phyloP scores from a whole-genome alignment of 1,140 invertebrate species.

The Drosophila pruinosa region DNA sequence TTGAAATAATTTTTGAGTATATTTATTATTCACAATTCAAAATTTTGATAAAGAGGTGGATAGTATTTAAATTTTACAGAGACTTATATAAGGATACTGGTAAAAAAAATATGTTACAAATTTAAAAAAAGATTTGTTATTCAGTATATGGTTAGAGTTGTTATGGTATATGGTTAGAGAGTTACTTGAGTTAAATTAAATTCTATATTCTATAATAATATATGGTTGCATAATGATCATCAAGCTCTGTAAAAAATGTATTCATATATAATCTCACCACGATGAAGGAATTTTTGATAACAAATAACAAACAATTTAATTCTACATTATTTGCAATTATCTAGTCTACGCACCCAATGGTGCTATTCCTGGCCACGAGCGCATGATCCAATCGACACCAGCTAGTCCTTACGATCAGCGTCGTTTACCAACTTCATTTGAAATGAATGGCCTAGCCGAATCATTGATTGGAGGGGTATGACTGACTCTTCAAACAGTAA shows the following conservation, averaged over 20 bases:
- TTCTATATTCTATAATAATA: not conserved
- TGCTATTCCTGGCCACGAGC: constrained; percentile 85
- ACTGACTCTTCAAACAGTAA: not conserved
- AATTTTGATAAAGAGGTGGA: too few relatives aligned
- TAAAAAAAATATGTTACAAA: too few relatives aligned
- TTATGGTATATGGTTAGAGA: too few relatives aligned
- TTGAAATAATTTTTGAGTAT: too few relatives aligned
- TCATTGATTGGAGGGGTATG: constrained; percentile 95
- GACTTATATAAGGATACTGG: too few relatives aligned
- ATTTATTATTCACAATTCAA: too few relatives aligned
- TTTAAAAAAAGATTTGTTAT: too few relatives aligned
- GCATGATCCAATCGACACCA: constrained; percentile 90
- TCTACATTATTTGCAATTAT: constrained; percentile 34
- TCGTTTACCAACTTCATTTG: constrained; percentile 86
- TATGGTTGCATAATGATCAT: constrained; percentile 48
- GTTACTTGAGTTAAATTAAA: too few relatives aligned
- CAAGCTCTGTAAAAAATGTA: constrained; percentile 43
- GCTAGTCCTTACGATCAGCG: constrained; percentile 89
- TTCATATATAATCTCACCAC: constrained; percentile 7
- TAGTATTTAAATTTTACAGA: too few relatives aligned
- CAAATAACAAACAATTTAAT: too few relatives aligned
- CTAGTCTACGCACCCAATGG: constrained; percentile 85
- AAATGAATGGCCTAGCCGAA: constrained; percentile 95
- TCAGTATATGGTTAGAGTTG: too few relatives aligned
- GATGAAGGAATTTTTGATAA: too few relatives aligned